These are phyloP conservation scores for Hypothenemus hampei DNA, from an alignment of 1,140 invertebrate genomes.

Conservation along the genomic window DNA sequence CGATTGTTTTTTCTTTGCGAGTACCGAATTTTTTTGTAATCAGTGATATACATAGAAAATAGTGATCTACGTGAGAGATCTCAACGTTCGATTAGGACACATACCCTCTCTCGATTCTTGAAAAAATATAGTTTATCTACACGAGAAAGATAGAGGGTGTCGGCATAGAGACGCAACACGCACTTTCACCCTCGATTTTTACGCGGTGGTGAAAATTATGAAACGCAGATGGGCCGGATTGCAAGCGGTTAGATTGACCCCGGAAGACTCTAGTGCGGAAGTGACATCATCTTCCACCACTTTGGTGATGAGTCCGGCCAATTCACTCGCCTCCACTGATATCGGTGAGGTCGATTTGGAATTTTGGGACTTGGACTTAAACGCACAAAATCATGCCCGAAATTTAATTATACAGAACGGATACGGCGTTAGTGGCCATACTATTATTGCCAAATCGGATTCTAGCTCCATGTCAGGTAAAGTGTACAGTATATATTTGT, in stretches of 20 bases:
- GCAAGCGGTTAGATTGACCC: slow-evolving; percentile 58
- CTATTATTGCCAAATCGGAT: slow-evolving; percentile 43
- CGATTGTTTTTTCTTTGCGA: slow-evolving; percentile 5
- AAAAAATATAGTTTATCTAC: too few relatives aligned
- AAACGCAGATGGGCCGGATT: slow-evolving; percentile 66
- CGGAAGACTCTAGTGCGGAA: slow-evolving; percentile 65
- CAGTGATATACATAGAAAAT: too few relatives aligned
- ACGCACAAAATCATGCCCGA: slow-evolving; percentile 40
- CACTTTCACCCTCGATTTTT: not conserved
- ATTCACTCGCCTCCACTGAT: slow-evolving; percentile 58
- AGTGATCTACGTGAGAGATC: slow-evolving; percentile 22
- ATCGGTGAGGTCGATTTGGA: slow-evolving; percentile 70
- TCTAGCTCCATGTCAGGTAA: slow-evolving; percentile 50
- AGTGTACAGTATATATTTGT: not conserved
- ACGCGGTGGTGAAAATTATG: slow-evolving; percentile 44
- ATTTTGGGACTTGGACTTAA: slow-evolving; percentile 63
- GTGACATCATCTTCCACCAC: slow-evolving; percentile 64
- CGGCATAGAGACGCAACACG: not conserved
- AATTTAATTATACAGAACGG: slow-evolving; percentile 40
- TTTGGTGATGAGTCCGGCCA: slow-evolving; percentile 61
- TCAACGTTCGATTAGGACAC: slow-evolving; percentile 27
- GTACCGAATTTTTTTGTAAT: not conserved
- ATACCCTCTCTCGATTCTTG: slow-evolving; percentile 7
- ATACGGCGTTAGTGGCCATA: slow-evolving; percentile 39
- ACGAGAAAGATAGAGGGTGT: slow-evolving; percentile 1